Evolutionary conservation across 2,113 vertebrate genomes (phyloP), one percentile per base, ranked within the genome.

Genomic region (Serinus canaria): DNA sequence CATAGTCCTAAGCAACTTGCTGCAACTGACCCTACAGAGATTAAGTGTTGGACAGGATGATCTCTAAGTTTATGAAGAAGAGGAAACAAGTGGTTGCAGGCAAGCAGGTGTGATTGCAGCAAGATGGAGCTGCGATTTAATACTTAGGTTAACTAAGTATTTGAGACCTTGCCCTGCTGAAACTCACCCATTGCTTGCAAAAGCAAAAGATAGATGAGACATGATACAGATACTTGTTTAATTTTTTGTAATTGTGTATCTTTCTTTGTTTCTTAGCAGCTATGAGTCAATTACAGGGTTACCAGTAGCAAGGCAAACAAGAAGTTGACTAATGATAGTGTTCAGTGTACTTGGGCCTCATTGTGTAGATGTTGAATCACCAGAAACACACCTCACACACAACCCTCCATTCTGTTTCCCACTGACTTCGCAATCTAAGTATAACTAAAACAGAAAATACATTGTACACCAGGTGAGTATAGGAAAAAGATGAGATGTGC

Each of bases 161-260:
- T 87, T 53, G 52, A 49, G 47, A 82, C 27, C 11, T 55, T 74
- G 17, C 8, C 37, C 15, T 56, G 18, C 39, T 60, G 70, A 52
- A 70, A 67, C 9, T 66, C 3, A 0, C 0, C 24, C 44, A 19
- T 47, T 78, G 35, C 44, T 84, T 2, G 2, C 41, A 39, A 43
- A 50, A 64, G 2, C 33, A 35, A 41, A 50, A 69, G 31, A 28
- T 53, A 58, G n/a, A 31, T 86, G 39, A 76, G 33, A 64, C 49
- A 13, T 37, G 22, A 46, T 59, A 39, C 15, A 66, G 72, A 25
- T 72, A 39, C 13, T 46, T 73, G 22, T 46, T 63, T 27, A 55
- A 37, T 14, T 73, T 63, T 73, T 55, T 0, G 1, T 83, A 63
- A 27, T 37, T 63, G 17, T 63, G 4, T 64, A 33, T 60, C 27